A percentile compares a stretch with the other conserved stretches of the same genome.
Conservation (phyloP, 1,140 invertebrate genomes). For the Drosophila pandora region DNA sequence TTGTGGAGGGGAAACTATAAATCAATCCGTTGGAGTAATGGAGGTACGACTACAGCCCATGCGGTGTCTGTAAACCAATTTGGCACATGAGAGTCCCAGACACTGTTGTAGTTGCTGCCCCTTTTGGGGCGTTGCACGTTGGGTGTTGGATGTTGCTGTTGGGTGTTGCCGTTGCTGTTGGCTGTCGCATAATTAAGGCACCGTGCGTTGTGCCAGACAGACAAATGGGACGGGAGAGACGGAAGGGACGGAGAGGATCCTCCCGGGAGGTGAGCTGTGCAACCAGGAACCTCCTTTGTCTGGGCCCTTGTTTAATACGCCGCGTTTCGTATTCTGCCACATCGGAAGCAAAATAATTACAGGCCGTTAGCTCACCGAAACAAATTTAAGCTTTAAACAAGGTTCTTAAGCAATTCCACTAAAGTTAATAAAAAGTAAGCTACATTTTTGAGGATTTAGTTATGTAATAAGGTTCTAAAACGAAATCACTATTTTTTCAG, state of each 20-base stretch:
- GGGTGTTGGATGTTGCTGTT: conserved; percentile 31
- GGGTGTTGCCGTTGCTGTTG: conserved; percentile 27
- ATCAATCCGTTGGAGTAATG: conserved; percentile 31
- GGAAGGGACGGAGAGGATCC: conserved; percentile 1
- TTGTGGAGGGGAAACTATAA: conserved; percentile 17
- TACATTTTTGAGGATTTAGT: no score
- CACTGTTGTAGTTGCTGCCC: conserved; percentile 10
- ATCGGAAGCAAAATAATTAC: conserved; percentile 67
- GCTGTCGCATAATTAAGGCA: conserved; percentile 49
- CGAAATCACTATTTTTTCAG: background rate
- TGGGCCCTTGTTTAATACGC: conserved; percentile 56
- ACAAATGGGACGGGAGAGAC: conserved; percentile 26
- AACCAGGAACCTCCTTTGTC: conserved; percentile 42
- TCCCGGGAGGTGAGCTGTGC: conserved; percentile 14
- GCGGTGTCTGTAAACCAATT: conserved; percentile 44
- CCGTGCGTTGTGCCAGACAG: conserved; percentile 24
- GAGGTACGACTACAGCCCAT: conserved; percentile 9
- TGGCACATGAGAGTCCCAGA: conserved; percentile 30
- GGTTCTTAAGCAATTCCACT: background rate
- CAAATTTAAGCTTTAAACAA: conserved; percentile 1
- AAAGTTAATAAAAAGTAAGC: background rate
- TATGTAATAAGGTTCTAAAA: no score
- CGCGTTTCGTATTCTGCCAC: conserved; percentile 50
- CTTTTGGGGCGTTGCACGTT: conserved; percentile 11
- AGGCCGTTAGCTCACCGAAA: conserved; percentile 20